phyloP scores from a whole-genome alignment of 2,797 vertebrate species.

The Petrocephalus sullivani region DNA sequence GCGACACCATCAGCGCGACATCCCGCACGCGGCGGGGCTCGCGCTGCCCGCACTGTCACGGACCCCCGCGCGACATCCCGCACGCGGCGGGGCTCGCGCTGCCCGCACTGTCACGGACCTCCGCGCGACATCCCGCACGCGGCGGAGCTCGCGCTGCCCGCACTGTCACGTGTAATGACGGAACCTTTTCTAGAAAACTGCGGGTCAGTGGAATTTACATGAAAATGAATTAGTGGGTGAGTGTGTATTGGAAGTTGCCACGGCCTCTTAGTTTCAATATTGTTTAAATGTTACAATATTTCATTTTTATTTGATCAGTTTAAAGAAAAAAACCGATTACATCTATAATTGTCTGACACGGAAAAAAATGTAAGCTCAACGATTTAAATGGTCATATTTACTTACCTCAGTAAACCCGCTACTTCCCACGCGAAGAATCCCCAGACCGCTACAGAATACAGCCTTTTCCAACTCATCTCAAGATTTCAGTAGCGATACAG shows the following conservation, averaged over 20 bases:
- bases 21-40: background rate
- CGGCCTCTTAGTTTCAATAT: background rate
- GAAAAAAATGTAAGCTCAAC: background rate
- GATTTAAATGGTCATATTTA: background rate
- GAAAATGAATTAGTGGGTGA: background rate
- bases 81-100: background rate
- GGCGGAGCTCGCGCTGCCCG: background rate
- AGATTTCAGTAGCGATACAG: constrained; percentile 29
- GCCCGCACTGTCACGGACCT: background rate
- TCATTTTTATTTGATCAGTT: background rate
- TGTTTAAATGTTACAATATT: background rate
- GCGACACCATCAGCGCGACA: background rate
- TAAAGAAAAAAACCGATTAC: background rate
- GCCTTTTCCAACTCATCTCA: constrained; percentile 42
- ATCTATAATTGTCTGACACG: background rate
- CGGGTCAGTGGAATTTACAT: background rate
- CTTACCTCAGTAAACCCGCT: constrained; percentile 47
- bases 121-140: background rate
- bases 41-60: background rate
- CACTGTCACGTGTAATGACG: background rate
- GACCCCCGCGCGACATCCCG: background rate
- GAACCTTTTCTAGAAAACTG: background rate
- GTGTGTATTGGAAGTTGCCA: background rate
- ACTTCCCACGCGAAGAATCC: constrained; percentile 45
- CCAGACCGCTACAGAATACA: constrained; percentile 39